Base-by-base conservation (phyloP, 2,113 vertebrate species). In the Eulemur macaco region DNA sequence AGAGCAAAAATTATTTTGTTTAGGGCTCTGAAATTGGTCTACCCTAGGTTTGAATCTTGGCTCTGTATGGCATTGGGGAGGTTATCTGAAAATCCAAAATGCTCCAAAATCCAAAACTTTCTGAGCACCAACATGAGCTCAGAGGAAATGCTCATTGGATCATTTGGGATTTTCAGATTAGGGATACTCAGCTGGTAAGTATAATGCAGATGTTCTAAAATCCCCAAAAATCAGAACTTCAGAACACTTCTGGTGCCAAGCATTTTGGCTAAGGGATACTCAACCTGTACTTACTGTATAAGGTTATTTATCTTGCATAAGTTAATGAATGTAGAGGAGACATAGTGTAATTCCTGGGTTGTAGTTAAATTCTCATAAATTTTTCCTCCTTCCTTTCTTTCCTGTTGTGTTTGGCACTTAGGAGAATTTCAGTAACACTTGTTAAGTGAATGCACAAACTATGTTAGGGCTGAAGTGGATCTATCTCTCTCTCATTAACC, bases 241-340 rank as follows among this genome's bases (percentile, higher is more conserved):
- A 17, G 31, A 66, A 66, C 63, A 27, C 58, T 60, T 60, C 58
- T 60, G 58, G 58, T 60, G 25, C 25, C 58, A 60, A 60, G 58
- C 25, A 66, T 31, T 66, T 66, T 14, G 13, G 31, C 31, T 66
- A 66, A 34, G 63, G 63, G 63, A 34, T 66, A 66, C 29, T 64
- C 63, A 64, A 64, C 29, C 29, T 66, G 31, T 66, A 92, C 31
- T 45, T 76, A 54, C 1, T 69, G 42, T 15, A 20, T 50, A 77
- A 66, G 1, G 6, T 87, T 92, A 68, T 77, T 95, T 89, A 39
- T 94, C 31, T 93, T 89, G 52, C 86, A n/a, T 92, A 94, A 50
- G 25, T 92, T 95, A 89, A 56, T 82, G 31, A 68, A 8, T 58
- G 27, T 27, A 90, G 90, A 96, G 64, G 56, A 86, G 73, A 31